phyloP scores from a whole-genome alignment of 2,113 vertebrate species.

The Eurystomus gularis region DNA sequence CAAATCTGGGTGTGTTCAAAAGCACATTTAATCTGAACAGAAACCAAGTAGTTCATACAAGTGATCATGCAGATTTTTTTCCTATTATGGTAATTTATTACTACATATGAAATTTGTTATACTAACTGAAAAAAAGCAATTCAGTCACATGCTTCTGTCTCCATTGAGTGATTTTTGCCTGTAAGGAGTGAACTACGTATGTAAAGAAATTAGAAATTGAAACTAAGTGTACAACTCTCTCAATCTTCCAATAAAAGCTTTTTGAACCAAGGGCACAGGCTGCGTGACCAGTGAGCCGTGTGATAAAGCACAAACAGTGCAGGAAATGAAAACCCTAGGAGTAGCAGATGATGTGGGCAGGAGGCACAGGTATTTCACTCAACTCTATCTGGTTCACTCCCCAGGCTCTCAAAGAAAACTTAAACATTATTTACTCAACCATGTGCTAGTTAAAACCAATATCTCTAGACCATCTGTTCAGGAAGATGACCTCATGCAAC shows the following conservation, averaged over 20 bases:
- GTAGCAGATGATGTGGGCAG: constrained; percentile 77
- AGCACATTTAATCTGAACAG: not conserved
- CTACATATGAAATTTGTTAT: not conserved
- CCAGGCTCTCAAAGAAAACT: constrained; percentile 75
- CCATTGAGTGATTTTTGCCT: not conserved
- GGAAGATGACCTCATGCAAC: constrained; percentile 72
- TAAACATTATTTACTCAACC: constrained; percentile 78
- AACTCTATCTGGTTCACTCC: constrained; percentile 73
- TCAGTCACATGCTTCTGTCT: not conserved
- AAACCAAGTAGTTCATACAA: not conserved
- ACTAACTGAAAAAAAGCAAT: not conserved
- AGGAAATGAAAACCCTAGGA: constrained; percentile 83
- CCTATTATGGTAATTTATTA: not conserved
- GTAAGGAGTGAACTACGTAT: not conserved
- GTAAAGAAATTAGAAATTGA: constrained; percentile 4
- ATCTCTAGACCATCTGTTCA: constrained; percentile 80
- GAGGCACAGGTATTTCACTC: constrained; percentile 72
- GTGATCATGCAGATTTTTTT: not conserved
- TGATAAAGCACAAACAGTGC: constrained; percentile 78
- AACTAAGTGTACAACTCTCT: constrained; percentile 14
- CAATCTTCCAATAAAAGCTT: constrained; percentile 28
- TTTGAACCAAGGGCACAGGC: constrained; percentile 70
- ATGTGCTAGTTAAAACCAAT: constrained; percentile 75
- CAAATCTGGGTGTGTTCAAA: not conserved
- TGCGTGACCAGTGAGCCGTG: constrained; percentile 76